Conservation (phyloP, 1,140 invertebrate genomes). For the Hyles vespertilio region DNA sequence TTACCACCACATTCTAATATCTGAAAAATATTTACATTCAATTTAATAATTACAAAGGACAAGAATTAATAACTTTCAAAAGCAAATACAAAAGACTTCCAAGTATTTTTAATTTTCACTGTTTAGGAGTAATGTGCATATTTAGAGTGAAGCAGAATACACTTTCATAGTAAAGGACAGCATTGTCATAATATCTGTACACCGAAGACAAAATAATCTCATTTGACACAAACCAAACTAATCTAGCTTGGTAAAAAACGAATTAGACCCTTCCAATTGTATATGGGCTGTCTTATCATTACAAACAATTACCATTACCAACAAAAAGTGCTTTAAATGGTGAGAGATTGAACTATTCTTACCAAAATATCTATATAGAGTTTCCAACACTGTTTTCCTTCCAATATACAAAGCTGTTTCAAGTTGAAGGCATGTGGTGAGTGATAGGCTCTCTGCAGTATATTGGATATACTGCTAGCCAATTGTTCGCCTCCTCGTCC, state of each 20-base stretch:
- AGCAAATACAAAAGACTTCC: background rate
- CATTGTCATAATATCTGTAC: too few relatives aligned
- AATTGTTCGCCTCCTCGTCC: constrained; percentile 94
- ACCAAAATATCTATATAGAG: constrained; percentile 95
- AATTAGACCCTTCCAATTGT: too few relatives aligned
- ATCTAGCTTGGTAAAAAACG: too few relatives aligned
- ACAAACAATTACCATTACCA: background rate
- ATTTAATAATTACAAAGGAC: background rate
- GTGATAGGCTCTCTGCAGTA: constrained; percentile 86
- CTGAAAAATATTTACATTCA: constrained; percentile 68
- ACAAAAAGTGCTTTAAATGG: too few relatives aligned
- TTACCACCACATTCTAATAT: constrained; percentile 96
- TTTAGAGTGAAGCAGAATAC: too few relatives aligned
- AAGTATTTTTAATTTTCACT: too few relatives aligned
- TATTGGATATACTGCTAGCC: constrained; percentile 87
- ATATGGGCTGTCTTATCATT: background rate
- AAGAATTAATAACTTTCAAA: background rate
- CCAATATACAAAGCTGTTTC: constrained; percentile 87
- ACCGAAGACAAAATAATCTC: too few relatives aligned
- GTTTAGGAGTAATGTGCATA: too few relatives aligned
- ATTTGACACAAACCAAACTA: too few relatives aligned
- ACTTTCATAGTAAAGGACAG: too few relatives aligned
- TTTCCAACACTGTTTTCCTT: constrained; percentile 93
- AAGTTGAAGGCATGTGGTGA: constrained; percentile 87
- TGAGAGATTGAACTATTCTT: constrained; percentile 32